These are phyloP conservation scores for Cephus rjabovi DNA, from an alignment of 2,888 invertebrate species.

Conservation along the genomic window DNA sequence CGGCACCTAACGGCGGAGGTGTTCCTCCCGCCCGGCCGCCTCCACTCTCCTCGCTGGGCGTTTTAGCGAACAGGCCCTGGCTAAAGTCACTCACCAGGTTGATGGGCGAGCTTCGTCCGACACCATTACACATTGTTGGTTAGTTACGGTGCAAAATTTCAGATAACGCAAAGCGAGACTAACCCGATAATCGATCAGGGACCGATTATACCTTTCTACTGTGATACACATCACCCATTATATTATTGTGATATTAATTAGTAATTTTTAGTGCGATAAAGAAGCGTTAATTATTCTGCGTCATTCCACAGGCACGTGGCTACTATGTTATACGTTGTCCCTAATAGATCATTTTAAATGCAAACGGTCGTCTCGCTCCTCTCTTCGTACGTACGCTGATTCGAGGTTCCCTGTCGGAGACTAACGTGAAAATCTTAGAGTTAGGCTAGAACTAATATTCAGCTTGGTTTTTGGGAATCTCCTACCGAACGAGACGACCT, in stretches of 20 bases:
- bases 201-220: neutral
- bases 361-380: neutral
- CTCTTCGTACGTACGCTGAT: neutral
- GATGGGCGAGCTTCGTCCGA: constrained; percentile 82
- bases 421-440: neutral
- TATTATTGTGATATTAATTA: neutral
- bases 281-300: neutral
- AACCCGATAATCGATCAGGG: neutral
- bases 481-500: neutral
- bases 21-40: constrained; percentile 71
- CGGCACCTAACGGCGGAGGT: constrained; percentile 75
- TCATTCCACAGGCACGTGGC: neutral
- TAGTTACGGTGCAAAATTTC: constrained; percentile 36
- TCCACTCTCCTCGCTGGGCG: constrained; percentile 90
- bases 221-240: neutral
- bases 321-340: neutral
- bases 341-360: neutral
- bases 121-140: constrained; percentile 57
- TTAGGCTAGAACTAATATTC: neutral
- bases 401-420: neutral
- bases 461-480: neutral
- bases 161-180: constrained; percentile 12
- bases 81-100: constrained; percentile 95
- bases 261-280: neutral
- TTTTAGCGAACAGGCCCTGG: constrained; percentile 93